phyloP scores from a whole-genome alignment of 2,888 invertebrate species.

The Perizoma affinitatum region DNA sequence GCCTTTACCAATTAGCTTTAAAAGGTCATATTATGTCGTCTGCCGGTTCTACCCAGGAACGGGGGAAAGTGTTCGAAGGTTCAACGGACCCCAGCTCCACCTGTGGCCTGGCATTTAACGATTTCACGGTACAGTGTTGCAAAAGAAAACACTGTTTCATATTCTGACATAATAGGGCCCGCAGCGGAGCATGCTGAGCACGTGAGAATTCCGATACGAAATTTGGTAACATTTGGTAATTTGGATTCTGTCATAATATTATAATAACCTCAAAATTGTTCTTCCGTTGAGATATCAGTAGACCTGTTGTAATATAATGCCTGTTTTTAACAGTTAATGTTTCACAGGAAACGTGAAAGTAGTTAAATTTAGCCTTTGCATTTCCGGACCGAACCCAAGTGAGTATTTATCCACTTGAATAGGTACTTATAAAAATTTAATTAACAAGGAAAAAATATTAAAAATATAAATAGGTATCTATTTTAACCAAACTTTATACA shows the following conservation, averaged over 20 bases:
- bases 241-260: background rate
- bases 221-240: background rate
- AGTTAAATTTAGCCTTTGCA: no score
- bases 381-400: no score
- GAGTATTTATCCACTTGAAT: no score
- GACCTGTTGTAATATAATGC: background rate
- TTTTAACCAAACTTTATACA: no score
- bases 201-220: constrained; percentile 2
- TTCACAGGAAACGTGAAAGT: background rate
- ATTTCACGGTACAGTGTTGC: constrained; percentile 22
- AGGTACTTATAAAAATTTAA: no score
- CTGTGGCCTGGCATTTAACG: constrained; percentile 30
- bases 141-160: constrained; percentile 10
- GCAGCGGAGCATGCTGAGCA: constrained; percentile 4
- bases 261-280: background rate
- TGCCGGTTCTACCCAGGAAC: constrained; percentile 39
- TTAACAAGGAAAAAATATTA: no score
- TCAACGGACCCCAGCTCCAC: constrained; percentile 42
- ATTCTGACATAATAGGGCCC: constrained; percentile 16
- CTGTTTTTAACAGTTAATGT: background rate
- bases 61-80: constrained; percentile 39
- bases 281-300: background rate
- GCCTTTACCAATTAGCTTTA: constrained; percentile 48
- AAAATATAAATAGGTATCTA: no score
- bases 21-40: constrained; percentile 57